These are phyloP conservation scores for Tethea ocularis DNA, from an alignment of 2,888 invertebrate species.

Conservation along the genomic window DNA sequence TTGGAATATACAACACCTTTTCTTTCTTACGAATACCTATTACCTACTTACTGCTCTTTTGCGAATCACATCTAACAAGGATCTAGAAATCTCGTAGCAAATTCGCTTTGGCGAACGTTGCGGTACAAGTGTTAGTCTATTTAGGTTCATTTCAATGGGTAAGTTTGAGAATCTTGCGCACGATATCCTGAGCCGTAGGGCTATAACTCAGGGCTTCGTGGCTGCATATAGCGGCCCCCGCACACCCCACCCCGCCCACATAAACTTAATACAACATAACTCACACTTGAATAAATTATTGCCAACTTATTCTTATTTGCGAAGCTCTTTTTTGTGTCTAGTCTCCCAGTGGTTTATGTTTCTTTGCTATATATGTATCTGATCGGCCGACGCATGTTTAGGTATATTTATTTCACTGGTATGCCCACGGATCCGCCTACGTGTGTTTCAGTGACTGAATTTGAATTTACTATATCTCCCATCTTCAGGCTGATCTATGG, in stretches of 20 bases:
- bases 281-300: constrained; percentile 76
- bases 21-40: no score
- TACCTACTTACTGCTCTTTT: not conserved
- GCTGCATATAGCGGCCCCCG: constrained; percentile 46
- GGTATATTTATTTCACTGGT: constrained; percentile 16
- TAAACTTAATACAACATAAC: constrained; percentile 75
- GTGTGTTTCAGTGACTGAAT: not conserved
- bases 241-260: constrained; percentile 56
- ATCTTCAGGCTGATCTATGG: not conserved
- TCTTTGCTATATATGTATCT: constrained; percentile 31
- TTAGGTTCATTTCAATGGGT: not conserved
- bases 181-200: not conserved
- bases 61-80: no score
- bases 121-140: not conserved
- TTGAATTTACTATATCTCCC: not conserved
- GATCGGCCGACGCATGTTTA: constrained; percentile 29
- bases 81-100: not conserved
- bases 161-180: constrained; percentile 7
- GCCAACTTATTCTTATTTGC: constrained; percentile 67
- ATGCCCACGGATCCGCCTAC: constrained; percentile 2
- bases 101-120: not conserved
- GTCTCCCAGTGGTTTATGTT: constrained; percentile 43
- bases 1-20: no score
- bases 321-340: constrained; percentile 60
- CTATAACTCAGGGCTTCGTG: constrained; percentile 8